Base-by-base conservation (phyloP, 2,888 invertebrate species). In the Temnothorax unifasciatus region DNA sequence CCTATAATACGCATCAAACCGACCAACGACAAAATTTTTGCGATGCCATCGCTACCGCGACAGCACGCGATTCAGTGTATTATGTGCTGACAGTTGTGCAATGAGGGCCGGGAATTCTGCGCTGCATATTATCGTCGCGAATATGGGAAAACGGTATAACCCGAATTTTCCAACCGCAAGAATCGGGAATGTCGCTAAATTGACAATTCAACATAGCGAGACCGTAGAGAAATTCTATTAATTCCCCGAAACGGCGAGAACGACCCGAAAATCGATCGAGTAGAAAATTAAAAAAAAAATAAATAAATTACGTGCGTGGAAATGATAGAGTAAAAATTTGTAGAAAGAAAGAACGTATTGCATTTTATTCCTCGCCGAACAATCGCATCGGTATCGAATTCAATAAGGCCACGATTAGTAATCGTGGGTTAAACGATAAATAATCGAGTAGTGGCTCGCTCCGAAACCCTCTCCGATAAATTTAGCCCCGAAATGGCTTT, bases 131-230 rank as follows among this genome's bases (percentile, higher is more conserved):
- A 64, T 25, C 50, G 25, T 38, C 76, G 25, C 50, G 8, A 76
- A 64, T 64, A 63, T 21, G 50, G 25, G 76, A 52, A 76, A 76
- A 52, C 38, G 64, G 5, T 52, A 50, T 63, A 38, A 41, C 8
- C 25, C 25, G 29, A 52, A 76, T 76, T 76, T 76, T 76, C 50
- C 50, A 50, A 47, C 25, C 41, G 66, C 38, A 21, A 13, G 25
- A 66, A 76, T 76, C 52, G 52, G 50, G 66, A 66, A 54, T 54
- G 76, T 64, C 38, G 38, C 18, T 41, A 66, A 76, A 76, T 66
- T 76, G 25, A 25, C 52, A 66, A 76, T 76, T 41, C 50, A 52
- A 21, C 15, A 18, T 38, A 21, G 52, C 38, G 21, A 25, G 11
- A 50, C 25, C 52, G 21, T 64, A 50, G 52, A 47, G 47, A 76